Evolutionary conservation across 2,888 invertebrate genomes (phyloP), one percentile per base, ranked within the genome.

Genomic region (Loripinus fragilis): DNA sequence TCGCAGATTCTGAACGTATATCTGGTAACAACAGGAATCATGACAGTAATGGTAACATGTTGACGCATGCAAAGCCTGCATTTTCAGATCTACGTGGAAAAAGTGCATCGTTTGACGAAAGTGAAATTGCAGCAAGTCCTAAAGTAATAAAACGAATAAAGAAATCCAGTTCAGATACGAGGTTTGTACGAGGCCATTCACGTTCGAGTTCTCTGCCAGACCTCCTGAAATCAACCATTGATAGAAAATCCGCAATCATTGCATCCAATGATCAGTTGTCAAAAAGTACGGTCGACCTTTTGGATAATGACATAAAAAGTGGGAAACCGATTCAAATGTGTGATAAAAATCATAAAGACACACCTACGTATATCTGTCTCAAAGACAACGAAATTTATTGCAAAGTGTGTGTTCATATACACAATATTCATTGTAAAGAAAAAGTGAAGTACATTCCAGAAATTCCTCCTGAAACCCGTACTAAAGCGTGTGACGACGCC

Each of bases 321-420:
- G 25, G n/a, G 23, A 17, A 42, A 15, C 42, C 67, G n/a, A 42
- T 67, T 25, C 78, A 66, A 20, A 23, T 83, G 20, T 83, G 83
- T 33, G 81, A 80, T 10, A 78, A 72, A 64, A 65, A 68, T 8
- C 83, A 83, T 48, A 30, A 65, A 8, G 76, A 78, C 38, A 70
- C 80, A 2, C 80, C 83, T 15, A 75, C 75, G 48, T 83, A 76
- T 64, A 78, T 83, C 5, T 83, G 83, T 55, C 28, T 83, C 45
- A 83, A 83, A 65, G 83, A 83, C 67, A 81, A 81, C 52, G 83
- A 83, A 64, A 80, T 83, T 20, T 83, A 83, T 41, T 83, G 83
- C 35, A 74, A 64, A 17, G 73, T 78, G 1, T 83, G 83, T 60
- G 78, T 83, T 1, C 71, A 76, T 28, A 67, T 83, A n/a, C 83